A percentile compares a stretch with the other conserved stretches of the same genome.
Conservation (phyloP, 2,888 invertebrate genomes). For the Pimpla rufipes region DNA sequence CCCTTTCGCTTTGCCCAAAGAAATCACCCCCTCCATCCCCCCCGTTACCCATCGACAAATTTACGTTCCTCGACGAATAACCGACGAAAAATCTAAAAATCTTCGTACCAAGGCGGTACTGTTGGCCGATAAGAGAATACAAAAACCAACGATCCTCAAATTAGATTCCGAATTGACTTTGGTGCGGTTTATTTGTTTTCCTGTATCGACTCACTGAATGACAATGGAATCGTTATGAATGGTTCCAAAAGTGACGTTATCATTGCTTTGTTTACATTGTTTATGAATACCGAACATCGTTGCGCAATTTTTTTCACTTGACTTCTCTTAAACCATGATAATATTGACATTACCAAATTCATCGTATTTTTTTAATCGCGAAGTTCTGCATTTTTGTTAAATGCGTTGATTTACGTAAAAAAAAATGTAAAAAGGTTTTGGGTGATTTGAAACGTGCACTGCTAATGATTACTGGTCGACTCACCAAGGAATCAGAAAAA, state of each 20-base stretch:
- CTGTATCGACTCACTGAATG: no score
- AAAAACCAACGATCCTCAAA: background rate
- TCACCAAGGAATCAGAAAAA: conserved; percentile 52
- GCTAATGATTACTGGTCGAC: background rate
- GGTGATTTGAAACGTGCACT: background rate
- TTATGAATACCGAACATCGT: no score
- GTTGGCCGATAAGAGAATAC: background rate
- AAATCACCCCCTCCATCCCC: background rate
- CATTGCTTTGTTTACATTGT: no score
- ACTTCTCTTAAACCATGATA: no score
- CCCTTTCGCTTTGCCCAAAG: no score
- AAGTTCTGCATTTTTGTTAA: no score
- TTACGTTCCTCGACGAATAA: conserved; percentile 31
- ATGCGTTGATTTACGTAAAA: no score
- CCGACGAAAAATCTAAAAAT: background rate
- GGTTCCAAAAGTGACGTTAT: no score
- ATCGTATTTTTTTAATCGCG: no score
- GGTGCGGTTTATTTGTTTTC: background rate
- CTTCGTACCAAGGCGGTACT: background rate
- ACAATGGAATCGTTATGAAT: no score
- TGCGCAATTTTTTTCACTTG: no score
- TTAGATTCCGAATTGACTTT: background rate
- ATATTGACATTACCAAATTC: no score
- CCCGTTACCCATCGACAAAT: conserved; percentile 33
- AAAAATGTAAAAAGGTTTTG: background rate